Base-by-base conservation (phyloP, 2,888 invertebrate genomes). In the Diarsia rubi region DNA sequence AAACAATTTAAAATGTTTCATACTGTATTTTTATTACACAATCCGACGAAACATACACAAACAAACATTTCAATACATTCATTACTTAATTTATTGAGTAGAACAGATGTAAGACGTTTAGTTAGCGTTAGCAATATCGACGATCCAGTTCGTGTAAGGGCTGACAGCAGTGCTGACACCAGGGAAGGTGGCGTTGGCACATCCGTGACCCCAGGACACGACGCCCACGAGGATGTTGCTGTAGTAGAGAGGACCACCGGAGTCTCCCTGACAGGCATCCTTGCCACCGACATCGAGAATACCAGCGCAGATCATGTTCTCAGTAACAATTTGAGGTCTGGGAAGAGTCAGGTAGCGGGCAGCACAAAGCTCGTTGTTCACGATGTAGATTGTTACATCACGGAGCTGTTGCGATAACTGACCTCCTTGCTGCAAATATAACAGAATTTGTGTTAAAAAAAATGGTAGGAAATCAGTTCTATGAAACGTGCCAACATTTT, bases 151-250 rank as follows among this genome's bases (percentile, higher is more conserved):
- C 3, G 91, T 89, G 85, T 92, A 93, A 0, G 91, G 31, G 9
- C 91, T 78, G 69, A 97, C 94, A 16, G 93, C 91, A 19, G 95
- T 92, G 88, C 94, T 97, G 76, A 97, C 91, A 24, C 97, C 97
- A 3, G 97, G 97, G 90, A 90, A 96, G 64, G 89, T 88, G 6
- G 89, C 91, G 73, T 93, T 90, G 27, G 95, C 97, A 82, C 97
- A 97, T 5, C 95, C 95, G 47, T 92, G 87, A 78, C 96, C 96
- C 95, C 96, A 97, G 71, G 97, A 97, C 21, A 96, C 93, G 66
- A 97, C 85, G 24, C 97, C 97, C 69, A 97, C 88, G 75, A 95
- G 88, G 71, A 90, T 77, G 6, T 93, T 83, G n/a, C 84, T 86
- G 81, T 83, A 93, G 86, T 93, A 94, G 73, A 97, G 86, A 37